Percentiles rank a stretch among this genome's conserved stretches.
These are phyloP conservation scores for Sitophilus oryzae DNA, from an alignment of 1,140 invertebrate genomes.

Conservation along the genomic window DNA sequence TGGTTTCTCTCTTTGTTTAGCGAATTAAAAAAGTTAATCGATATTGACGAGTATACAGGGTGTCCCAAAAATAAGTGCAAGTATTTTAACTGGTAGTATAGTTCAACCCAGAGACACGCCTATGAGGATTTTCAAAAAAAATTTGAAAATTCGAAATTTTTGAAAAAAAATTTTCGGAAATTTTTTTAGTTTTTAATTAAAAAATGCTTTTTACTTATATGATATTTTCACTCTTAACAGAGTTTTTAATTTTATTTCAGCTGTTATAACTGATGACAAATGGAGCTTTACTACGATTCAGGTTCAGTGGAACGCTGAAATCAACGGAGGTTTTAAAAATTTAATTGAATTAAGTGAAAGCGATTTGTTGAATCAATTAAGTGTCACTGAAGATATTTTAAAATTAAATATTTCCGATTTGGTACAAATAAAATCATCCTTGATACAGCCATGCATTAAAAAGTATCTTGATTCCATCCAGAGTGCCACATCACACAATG, in stretches of 20 bases:
- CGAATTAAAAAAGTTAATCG: no score
- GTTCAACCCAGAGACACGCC: no score
- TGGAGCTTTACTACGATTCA: slow-evolving; percentile 42
- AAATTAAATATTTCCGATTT: slow-evolving; percentile 48
- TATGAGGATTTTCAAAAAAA: no score
- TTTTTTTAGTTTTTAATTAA: no score
- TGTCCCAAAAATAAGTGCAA: no score
- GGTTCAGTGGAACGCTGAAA: slow-evolving; percentile 51
- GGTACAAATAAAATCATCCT: slow-evolving; percentile 44
- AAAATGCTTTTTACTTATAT: no score
- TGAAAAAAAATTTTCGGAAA: no score
- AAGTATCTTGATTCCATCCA: slow-evolving; percentile 52
- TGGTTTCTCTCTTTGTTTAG: no score
- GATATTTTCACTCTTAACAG: no score
- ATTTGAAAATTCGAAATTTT: no score
- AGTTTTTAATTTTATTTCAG: slow-evolving; percentile 31
- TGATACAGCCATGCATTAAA: slow-evolving; percentile 46
- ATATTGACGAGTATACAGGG: no score
- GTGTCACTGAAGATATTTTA: slow-evolving; percentile 33
- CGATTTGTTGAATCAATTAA: slow-evolving; percentile 19
- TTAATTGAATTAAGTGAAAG: slow-evolving; percentile 36
- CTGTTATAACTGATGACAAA: slow-evolving; percentile 42
- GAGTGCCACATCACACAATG: slow-evolving; percentile 54
- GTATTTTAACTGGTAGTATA: no score
- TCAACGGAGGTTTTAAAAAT: slow-evolving; percentile 44